phyloP scores from a whole-genome alignment of 2,888 invertebrate species.

The Ophonus ardosiacus region DNA sequence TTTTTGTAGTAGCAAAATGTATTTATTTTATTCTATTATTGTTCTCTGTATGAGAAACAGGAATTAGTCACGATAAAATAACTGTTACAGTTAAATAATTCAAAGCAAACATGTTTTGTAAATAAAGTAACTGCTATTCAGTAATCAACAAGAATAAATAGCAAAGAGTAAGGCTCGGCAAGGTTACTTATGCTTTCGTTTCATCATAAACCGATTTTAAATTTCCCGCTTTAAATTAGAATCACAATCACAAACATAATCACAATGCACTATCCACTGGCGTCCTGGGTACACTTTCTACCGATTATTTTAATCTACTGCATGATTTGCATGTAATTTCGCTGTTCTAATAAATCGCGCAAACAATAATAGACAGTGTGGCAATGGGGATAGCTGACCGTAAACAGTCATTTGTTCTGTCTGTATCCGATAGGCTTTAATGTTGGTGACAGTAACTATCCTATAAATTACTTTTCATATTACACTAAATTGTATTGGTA shows the following conservation, averaged over 20 bases:
- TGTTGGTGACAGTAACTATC: conserved; percentile 31
- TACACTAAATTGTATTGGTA: background rate
- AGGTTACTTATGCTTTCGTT: background rate
- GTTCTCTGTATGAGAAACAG: background rate
- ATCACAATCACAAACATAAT: background rate
- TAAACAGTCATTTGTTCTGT: conserved; percentile 13
- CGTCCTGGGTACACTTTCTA: background rate
- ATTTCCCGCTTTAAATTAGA: background rate
- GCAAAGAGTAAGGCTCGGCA: conserved; percentile 1
- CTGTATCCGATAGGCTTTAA: conserved; percentile 17
- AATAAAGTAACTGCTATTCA: background rate
- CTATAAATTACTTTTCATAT: conserved; percentile 6
- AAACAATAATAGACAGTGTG: background rate
- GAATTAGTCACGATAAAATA: background rate
- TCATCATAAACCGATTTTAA: background rate
- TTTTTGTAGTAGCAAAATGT: no score
- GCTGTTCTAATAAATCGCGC: conserved; percentile 17
- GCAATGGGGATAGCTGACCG: background rate
- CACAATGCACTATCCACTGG: conserved; percentile 3
- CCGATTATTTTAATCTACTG: conserved; percentile 2
- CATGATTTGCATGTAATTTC: conserved; percentile 33
- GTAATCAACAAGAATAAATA: background rate
- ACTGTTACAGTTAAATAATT: background rate
- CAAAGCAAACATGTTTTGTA: background rate
- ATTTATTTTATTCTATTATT: no score